These are phyloP conservation scores for Pterobdella sp. DNA, from an alignment of 2,888 invertebrate species.

Conservation along the genomic window DNA sequence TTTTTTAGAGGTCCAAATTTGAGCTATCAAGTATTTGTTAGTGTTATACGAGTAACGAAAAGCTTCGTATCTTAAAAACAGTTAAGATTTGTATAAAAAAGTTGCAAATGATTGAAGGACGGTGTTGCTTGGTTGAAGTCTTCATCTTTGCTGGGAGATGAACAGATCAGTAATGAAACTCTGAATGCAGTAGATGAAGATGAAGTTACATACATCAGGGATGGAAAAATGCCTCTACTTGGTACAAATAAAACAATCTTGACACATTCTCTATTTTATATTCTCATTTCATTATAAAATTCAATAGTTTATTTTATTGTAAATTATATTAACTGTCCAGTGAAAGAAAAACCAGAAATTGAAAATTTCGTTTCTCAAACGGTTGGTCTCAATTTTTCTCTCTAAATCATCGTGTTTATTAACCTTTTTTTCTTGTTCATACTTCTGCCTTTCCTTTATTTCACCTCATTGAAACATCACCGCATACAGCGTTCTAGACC, in stretches of 20 bases:
- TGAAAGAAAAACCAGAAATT: not conserved
- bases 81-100: not conserved
- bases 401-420: no score
- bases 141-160: no score
- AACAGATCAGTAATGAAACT: not conserved
- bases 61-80: not conserved
- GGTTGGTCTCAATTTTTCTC: not conserved
- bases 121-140: conserved; percentile 13
- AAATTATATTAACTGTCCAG: no score
- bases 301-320: no score
- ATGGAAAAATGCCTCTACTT: not conserved
- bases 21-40: no score
- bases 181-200: not conserved
- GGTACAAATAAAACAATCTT: not conserved
- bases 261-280: no score
- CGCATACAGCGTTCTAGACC: no score
- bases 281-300: no score
- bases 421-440: no score
- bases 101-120: not conserved
- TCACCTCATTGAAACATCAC: no score
- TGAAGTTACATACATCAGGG: conserved; percentile 7
- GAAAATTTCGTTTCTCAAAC: not conserved
- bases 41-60: not conserved
- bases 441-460: no score
- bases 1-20: no score